These are phyloP conservation scores for Catocala nupta DNA, from an alignment of 2,888 invertebrate species.

Conservation along the genomic window DNA sequence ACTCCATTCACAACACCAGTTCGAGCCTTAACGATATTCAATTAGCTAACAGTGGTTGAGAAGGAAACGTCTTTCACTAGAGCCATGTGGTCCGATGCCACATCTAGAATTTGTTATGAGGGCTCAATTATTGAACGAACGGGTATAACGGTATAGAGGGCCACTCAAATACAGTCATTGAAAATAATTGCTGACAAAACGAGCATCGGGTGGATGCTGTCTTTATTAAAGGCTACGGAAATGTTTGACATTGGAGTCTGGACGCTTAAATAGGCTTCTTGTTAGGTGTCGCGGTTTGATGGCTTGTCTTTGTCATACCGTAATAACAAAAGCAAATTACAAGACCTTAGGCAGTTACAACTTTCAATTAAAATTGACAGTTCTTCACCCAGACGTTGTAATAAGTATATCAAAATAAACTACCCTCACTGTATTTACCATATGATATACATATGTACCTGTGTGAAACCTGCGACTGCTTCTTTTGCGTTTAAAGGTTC, in stretches of 20 bases:
- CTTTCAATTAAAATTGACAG: too few relatives aligned
- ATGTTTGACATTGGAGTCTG: neutral
- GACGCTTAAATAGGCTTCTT: too few relatives aligned
- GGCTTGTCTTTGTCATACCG: too few relatives aligned
- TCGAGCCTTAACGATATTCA: slow-evolving; percentile 59
- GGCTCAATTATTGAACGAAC: slow-evolving; percentile 20
- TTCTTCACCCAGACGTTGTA: too few relatives aligned
- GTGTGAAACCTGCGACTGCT: too few relatives aligned
- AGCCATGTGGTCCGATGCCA: slow-evolving; percentile 24
- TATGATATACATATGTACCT: too few relatives aligned
- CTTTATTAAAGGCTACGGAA: neutral
- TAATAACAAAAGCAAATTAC: too few relatives aligned
- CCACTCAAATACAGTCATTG: slow-evolving; percentile 23
- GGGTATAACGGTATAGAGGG: slow-evolving; percentile 30
- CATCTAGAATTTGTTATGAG: slow-evolving; percentile 38
- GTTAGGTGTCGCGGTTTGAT: too few relatives aligned
- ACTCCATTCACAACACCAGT: slow-evolving; percentile 32
- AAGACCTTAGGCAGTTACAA: too few relatives aligned
- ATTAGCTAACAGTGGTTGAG: slow-evolving; percentile 58
- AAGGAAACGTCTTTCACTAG: slow-evolving; percentile 64
- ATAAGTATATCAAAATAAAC: too few relatives aligned
- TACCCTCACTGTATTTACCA: too few relatives aligned
- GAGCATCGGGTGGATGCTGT: slow-evolving; percentile 2
- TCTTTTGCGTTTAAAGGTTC: too few relatives aligned
- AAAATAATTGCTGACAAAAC: slow-evolving; percentile 19